A percentile compares a stretch with the other conserved stretches of the same genome.
These are phyloP conservation scores for Zenarchopterus dispar DNA, from an alignment of 2,797 vertebrate species.

Conservation along the genomic window DNA sequence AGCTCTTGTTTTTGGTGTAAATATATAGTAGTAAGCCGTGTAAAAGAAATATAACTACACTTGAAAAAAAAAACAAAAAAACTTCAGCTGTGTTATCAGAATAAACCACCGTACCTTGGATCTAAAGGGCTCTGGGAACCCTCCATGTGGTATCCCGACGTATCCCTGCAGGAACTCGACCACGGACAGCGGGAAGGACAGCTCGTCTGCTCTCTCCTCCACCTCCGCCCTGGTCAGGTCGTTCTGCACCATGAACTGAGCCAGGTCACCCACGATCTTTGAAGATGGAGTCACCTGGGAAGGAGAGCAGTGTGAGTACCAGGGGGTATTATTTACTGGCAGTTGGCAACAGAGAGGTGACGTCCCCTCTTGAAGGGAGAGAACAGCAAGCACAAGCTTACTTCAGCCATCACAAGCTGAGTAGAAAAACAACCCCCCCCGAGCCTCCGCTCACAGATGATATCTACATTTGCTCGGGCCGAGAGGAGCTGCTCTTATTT, in stretches of 20 bases:
- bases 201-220: slow-evolving; percentile 90
- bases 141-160: slow-evolving; percentile 90
- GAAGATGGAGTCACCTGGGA: slow-evolving; percentile 93
- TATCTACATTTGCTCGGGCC: slow-evolving; percentile 8
- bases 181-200: slow-evolving; percentile 93
- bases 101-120: slow-evolving; percentile 80
- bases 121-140: slow-evolving; percentile 94
- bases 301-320: slow-evolving; percentile 4
- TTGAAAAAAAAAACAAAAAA: background rate
- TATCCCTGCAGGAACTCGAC: slow-evolving; percentile 95
- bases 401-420: background rate
- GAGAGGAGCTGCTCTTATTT: slow-evolving; percentile 6
- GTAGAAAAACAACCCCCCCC: slow-evolving; percentile 1
- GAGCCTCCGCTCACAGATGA: slow-evolving; percentile 19
- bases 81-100: background rate
- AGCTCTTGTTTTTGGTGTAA: too few species aligned
- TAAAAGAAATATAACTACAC: too few species aligned
- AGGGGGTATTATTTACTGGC: too few species aligned
- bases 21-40: too few species aligned
- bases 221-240: slow-evolving; percentile 85
- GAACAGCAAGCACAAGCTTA: background rate
- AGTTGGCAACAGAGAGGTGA: background rate
- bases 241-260: slow-evolving; percentile 98
- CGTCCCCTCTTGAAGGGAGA: background rate
- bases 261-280: slow-evolving; percentile 96